A percentile compares a stretch with the other conserved stretches of the same genome.
Evolutionary conservation across 2,888 invertebrate genomes (phyloP).

Genomic region (Poecilus cupreus): DNA sequence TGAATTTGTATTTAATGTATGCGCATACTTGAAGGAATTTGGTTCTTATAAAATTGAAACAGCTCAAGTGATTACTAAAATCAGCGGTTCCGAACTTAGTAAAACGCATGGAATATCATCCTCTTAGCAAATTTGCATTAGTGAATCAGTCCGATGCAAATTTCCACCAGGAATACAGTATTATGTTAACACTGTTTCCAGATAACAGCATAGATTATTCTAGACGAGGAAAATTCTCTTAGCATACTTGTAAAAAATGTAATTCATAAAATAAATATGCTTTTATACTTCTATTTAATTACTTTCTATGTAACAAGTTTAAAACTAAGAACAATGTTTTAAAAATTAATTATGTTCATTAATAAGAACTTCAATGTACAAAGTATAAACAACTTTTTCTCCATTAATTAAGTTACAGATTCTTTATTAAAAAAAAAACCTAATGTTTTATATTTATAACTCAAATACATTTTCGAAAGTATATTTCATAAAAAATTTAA

Average conservation of each 20-base stretch:
- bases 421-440: too few species aligned
- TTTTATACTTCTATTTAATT: neutral
- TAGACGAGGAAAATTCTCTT: neutral
- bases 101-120: constrained; percentile 17
- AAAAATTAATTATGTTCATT: neutral
- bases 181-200: constrained; percentile 1
- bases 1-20: neutral
- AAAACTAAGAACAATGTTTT: neutral
- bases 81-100: constrained; percentile 13
- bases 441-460: too few species aligned
- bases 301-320: neutral
- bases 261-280: neutral
- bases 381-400: neutral
- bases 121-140: constrained; percentile 13
- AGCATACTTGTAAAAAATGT: neutral
- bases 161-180: neutral
- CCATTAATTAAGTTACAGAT: too few species aligned
- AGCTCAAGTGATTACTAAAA: neutral
- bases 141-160: neutral
- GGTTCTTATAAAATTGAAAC: neutral
- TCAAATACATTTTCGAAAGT: too few species aligned
- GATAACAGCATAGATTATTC: neutral
- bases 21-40: neutral
- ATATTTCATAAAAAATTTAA: too few species aligned
- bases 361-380: neutral